Evolutionary conservation across 2,113 vertebrate genomes (phyloP), one percentile per base, ranked within the genome.

Genomic region (Nyctereutes procyonoides): DNA sequence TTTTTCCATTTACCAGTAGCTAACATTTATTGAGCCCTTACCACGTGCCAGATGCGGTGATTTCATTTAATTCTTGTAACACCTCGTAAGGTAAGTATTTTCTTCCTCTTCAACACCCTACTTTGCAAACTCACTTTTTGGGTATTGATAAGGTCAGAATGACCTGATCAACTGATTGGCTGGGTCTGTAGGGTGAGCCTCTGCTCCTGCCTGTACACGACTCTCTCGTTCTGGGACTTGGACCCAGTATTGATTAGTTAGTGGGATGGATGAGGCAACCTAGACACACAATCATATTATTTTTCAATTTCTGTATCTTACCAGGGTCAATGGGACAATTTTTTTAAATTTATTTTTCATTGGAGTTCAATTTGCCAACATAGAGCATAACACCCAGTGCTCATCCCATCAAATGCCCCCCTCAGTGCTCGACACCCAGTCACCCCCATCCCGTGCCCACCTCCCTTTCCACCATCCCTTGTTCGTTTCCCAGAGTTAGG

Each of bases 21-120:
- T 93, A 88, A 62, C 77, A 62, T 82, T 97, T 95, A 90, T 22
- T 82, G 87, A 96, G 48, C 79, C 96, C 14, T 92, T 90, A 73
- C 13, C 67, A 35, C 32, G 56, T 56, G 26, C 56, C 69, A 65
- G 58, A 65, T 26, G 7, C 4, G 15, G 43, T 73, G 16, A 92
- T 84, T 24, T 90, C 35, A 84, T 83, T 85, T 80, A 79, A 82
- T 92, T 92, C 62, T 93, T 60, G 58, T 3, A 56, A 56, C 10
- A 82, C 20, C 35, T 92, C 58, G 0, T 65, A 56, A 92, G 26
- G 14, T 84, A 51, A 91, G 30, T 43, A 73, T 65, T 79, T 60
- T 74, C 16, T 56, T 9, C 13, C 17, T 77, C 51, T 71, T 92
- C 48, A 76, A 2, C 5, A 28, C 11, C 28, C 20, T 0, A 30